A percentile compares a stretch with the other conserved stretches of the same genome.
phyloP scores from a whole-genome alignment of 2,888 invertebrate species.

The Helicoverpa assulta region DNA sequence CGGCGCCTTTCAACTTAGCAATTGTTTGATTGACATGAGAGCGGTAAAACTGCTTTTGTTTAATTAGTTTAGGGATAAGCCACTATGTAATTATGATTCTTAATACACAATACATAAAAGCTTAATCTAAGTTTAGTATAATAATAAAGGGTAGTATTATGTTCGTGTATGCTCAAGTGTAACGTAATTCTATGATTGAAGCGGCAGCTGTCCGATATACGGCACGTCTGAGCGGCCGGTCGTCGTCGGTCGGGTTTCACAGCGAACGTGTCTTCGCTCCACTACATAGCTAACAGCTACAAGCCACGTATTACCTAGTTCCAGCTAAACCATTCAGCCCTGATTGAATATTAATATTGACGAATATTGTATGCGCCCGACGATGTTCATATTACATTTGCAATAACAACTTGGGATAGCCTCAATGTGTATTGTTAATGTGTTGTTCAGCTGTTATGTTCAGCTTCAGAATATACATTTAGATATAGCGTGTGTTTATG shows the following conservation, averaged over 20 bases:
- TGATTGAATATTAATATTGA: background rate
- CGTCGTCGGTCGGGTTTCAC: background rate
- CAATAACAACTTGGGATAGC: background rate
- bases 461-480: too few species aligned
- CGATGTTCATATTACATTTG: background rate
- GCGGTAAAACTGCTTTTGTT: background rate
- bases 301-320: slow-evolving; percentile 1
- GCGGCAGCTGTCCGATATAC: background rate
- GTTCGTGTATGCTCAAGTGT: too few species aligned
- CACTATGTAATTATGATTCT: background rate
- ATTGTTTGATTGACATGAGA: slow-evolving; percentile 17
- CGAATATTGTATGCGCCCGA: background rate
- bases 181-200: too few species aligned
- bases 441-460: too few species aligned
- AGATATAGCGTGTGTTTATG: too few species aligned
- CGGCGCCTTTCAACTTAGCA: slow-evolving; percentile 3
- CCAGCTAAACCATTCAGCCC: background rate
- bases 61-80: background rate
- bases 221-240: background rate
- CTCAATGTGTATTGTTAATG: background rate
- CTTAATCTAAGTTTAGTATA: too few species aligned
- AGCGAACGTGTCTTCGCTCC: background rate
- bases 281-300: background rate
- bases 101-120: background rate
- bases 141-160: too few species aligned